A percentile compares a stretch with the other conserved stretches of the same genome.
Evolutionary conservation across 2,113 vertebrate genomes (phyloP).

Genomic region (Leptodactylus fuscus): DNA sequence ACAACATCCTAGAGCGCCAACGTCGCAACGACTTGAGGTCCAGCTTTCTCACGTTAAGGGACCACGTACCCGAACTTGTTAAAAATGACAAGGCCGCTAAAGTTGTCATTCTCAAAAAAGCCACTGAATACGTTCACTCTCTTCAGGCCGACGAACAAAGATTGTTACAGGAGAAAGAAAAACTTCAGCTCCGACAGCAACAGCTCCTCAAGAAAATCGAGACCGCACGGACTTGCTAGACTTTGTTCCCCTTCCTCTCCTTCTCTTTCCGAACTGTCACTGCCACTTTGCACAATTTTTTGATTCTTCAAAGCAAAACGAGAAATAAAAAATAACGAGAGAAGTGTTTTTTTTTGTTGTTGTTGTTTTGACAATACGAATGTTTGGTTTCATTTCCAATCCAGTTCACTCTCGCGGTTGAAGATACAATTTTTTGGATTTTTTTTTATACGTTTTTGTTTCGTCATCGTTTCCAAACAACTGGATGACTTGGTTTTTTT

Average conservation of each 20-base stretch:
- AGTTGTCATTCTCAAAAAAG: conserved; percentile 98
- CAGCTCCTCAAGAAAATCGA: conserved; percentile 90
- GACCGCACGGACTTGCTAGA: conserved; percentile 93
- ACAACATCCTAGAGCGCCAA: conserved; percentile 97
- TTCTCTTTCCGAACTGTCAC: conserved; percentile 75
- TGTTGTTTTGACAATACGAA: conserved; percentile 96
- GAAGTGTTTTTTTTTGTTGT: conserved; percentile 66
- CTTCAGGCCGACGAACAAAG: conserved; percentile 88
- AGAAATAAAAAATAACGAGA: conserved; percentile 69
- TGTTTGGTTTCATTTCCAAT: conserved; percentile 96
- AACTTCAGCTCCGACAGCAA: conserved; percentile 84
- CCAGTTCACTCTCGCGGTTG: conserved; percentile 78
- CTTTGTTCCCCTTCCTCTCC: conserved; percentile 66
- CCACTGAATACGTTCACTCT: conserved; percentile 90
- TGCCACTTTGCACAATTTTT: conserved; percentile 86
- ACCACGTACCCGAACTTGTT: conserved; percentile 95
- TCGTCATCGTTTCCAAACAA: conserved; percentile 36
- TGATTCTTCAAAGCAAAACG: conserved; percentile 76
- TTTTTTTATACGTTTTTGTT: conserved; percentile 63
- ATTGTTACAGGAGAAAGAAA: conserved; percentile 90
- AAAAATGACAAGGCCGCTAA: conserved; percentile 97
- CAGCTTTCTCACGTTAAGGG: conserved; percentile 93
- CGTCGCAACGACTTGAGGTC: conserved; percentile 97
- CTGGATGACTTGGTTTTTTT: conserved; percentile 66
- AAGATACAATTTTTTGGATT: conserved; percentile 58